Evolutionary conservation across 1,140 invertebrate genomes (phyloP).

Genomic region (Euglossa dilemma): DNA sequence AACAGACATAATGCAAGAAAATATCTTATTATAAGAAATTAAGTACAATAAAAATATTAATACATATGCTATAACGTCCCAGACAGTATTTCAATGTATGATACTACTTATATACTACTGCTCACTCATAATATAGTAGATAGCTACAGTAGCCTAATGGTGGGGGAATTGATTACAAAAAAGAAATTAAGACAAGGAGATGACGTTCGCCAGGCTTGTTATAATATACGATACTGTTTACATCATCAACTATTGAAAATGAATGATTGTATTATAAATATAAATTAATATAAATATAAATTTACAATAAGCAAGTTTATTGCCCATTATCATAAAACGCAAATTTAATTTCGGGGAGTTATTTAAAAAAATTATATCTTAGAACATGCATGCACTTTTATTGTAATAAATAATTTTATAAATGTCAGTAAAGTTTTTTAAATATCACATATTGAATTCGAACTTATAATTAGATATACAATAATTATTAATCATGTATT

Average conservation of each 20-base stretch:
- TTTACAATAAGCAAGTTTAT: neutral
- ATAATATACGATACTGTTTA: too few species aligned
- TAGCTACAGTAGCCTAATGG: too few species aligned
- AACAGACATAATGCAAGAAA: conserved; percentile 54
- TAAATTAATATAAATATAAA: too few species aligned
- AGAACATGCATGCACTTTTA: conserved; percentile 8
- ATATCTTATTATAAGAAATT: neutral
- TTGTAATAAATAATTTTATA: conserved; percentile 21
- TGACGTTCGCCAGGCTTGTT: too few species aligned
- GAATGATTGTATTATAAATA: too few species aligned
- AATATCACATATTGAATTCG: neutral
- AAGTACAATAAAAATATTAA: neutral
- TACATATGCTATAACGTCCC: neutral
- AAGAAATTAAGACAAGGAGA: too few species aligned
- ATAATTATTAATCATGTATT: conserved; percentile 2
- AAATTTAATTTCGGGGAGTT: neutral
- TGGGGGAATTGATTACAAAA: too few species aligned
- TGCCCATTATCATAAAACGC: neutral
- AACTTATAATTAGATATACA: neutral
- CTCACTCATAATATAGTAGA: too few species aligned
- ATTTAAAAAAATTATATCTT: neutral
- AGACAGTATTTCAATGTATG: neutral
- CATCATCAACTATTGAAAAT: neutral
- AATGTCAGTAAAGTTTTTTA: conserved; percentile 29
- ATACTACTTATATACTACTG: neutral